Conservation (phyloP, 2,113 vertebrate species). For the Myodes glareolus region DNA sequence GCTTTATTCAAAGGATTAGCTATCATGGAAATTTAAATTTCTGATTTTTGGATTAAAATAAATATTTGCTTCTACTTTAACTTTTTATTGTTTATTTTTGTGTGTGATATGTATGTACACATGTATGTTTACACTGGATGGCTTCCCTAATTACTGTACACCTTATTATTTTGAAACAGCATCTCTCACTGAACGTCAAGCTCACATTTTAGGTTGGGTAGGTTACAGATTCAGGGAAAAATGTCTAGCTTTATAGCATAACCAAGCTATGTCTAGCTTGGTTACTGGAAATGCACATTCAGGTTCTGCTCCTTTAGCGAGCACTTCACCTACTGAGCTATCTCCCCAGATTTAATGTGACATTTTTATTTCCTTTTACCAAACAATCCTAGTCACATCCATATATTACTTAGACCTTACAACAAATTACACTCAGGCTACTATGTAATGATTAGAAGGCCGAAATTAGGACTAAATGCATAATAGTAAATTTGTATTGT, state of each 20-base stretch:
- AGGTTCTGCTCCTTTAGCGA: background rate
- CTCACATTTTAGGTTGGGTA: background rate
- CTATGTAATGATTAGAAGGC: slow-evolving; percentile 84
- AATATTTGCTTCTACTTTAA: slow-evolving; percentile 87
- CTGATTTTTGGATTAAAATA: slow-evolving; percentile 83
- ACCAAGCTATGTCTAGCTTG: too few species aligned
- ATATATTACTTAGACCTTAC: slow-evolving; percentile 86
- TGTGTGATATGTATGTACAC: background rate
- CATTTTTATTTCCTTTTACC: slow-evolving; percentile 84
- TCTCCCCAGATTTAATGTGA: slow-evolving; percentile 78
- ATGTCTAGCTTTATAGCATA: too few species aligned
- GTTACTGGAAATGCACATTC: background rate
- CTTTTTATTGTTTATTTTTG: background rate
- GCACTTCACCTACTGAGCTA: background rate
- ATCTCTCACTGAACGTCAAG: background rate
- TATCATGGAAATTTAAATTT: background rate
- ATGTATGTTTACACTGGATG: background rate
- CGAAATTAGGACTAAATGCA: slow-evolving; percentile 86
- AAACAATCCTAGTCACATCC: slow-evolving; percentile 89
- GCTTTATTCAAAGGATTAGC: background rate
- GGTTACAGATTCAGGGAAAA: background rate
- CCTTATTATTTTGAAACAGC: background rate
- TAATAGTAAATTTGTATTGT: slow-evolving; percentile 83
- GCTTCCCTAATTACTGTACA: background rate
- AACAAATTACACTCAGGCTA: slow-evolving; percentile 90